Conservation (phyloP, 2,888 invertebrate species). For the Netelia fuscicornis region DNA sequence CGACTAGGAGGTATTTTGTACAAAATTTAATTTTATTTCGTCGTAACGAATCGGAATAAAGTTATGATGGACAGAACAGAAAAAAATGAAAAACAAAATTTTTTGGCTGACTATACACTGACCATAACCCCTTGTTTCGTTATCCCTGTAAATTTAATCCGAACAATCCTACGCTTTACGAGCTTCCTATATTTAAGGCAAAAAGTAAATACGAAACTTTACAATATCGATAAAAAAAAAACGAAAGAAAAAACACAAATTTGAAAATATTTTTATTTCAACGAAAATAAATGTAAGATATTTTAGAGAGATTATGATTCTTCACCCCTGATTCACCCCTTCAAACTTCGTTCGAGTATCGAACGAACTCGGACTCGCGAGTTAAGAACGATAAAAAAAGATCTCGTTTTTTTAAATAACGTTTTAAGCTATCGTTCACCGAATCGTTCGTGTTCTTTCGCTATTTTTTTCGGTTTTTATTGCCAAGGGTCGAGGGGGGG, state of each 20-base stretch:
- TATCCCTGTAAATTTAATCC: conserved; percentile 60
- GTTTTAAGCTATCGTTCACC: conserved; percentile 5
- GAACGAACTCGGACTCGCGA: no score
- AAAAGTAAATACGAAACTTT: no score
- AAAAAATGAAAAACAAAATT: conserved; percentile 12
- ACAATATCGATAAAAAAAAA: no score
- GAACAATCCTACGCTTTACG: conserved; percentile 37
- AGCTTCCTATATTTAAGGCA: not conserved
- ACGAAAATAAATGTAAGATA: no score
- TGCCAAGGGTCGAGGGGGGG: not conserved
- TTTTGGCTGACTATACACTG: conserved; percentile 40
- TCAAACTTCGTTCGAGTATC: no score
- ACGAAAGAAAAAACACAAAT: no score
- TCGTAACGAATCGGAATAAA: conserved; percentile 52
- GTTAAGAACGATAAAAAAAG: not conserved
- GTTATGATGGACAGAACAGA: not conserved
- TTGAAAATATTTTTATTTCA: no score
- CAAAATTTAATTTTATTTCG: conserved; percentile 37
- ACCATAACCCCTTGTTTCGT: not conserved
- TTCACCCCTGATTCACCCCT: no score
- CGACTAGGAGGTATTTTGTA: no score
- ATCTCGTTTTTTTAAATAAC: not conserved
- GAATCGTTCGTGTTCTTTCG: conserved; percentile 13
- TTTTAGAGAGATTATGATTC: no score
- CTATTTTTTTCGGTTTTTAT: not conserved